Conservation (phyloP, 2,113 vertebrate species). For the Carollia perspicillata region DNA sequence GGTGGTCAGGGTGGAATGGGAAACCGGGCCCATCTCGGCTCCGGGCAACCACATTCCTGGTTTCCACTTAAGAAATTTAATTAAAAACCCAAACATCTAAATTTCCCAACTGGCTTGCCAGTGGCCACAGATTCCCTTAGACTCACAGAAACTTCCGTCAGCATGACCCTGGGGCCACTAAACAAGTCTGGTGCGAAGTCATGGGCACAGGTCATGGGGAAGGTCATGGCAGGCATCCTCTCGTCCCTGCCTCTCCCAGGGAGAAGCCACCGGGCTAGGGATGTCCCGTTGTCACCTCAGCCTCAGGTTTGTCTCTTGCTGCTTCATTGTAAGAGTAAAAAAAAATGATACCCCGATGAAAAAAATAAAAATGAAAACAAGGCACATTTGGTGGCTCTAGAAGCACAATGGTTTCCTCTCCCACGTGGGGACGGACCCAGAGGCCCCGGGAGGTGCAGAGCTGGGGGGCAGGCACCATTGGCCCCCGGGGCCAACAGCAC, state of each 20-base stretch:
- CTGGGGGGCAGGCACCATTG: neutral
- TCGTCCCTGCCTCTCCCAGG: no score
- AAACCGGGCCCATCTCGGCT: neutral
- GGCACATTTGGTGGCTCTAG: neutral
- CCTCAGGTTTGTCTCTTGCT: neutral
- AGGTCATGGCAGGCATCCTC: neutral
- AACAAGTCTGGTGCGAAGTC: neutral
- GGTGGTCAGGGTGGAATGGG: neutral
- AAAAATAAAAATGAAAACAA: neutral
- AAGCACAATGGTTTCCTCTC: neutral
- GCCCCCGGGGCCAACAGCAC: neutral
- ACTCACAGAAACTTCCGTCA: neutral
- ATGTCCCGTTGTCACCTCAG: fast-evolving
- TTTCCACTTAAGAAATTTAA: conserved; percentile 57
- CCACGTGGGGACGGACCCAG: fast-evolving
- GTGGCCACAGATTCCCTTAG: neutral
- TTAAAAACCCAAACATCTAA: conserved; percentile 53
- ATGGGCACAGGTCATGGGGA: fast-evolving
- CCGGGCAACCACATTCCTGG: conserved; percentile 51
- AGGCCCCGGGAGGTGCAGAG: neutral
- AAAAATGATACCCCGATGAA: neutral
- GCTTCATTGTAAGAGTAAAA: neutral
- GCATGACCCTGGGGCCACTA: neutral
- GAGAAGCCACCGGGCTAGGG: fast-evolving
- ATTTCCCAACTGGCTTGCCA: conserved; percentile 7